Conservation (phyloP, 2,888 invertebrate species). For the Conistra vaccinii region DNA sequence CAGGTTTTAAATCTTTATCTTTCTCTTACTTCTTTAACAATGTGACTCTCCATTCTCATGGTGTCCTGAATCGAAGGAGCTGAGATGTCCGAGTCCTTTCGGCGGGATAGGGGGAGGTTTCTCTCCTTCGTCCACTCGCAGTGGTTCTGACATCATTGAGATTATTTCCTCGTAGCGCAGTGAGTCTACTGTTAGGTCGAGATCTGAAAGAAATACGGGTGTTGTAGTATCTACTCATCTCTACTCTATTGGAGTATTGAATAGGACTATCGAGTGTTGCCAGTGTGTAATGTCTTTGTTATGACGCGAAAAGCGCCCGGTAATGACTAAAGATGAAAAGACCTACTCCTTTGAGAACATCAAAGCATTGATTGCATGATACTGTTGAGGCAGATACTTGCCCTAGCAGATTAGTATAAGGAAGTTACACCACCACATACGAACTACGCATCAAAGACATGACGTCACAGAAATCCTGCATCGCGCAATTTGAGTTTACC, state of each 20-base stretch:
- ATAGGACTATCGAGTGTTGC: too few species aligned
- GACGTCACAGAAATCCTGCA: too few species aligned
- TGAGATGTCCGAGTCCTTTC: conserved; percentile 86
- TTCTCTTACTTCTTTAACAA: conserved; percentile 72
- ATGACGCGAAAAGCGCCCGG: too few species aligned
- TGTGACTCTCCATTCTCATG: conserved; percentile 87
- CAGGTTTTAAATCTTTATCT: neutral
- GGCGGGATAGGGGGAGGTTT: conserved; percentile 88
- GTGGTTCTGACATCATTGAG: conserved; percentile 86
- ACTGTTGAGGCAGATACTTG: too few species aligned
- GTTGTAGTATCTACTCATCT: neutral
- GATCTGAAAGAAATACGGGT: conserved; percentile 72
- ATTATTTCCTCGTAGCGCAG: conserved; percentile 88
- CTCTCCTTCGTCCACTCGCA: conserved; percentile 84
- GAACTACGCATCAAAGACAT: too few species aligned
- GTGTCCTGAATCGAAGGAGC: conserved; percentile 87
- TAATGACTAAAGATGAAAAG: neutral
- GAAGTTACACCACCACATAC: too few species aligned
- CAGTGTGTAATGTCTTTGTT: too few species aligned
- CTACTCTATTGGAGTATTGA: neutral
- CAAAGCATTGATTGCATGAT: too few species aligned
- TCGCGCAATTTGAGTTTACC: too few species aligned
- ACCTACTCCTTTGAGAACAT: neutral
- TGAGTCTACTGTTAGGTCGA: conserved; percentile 85
- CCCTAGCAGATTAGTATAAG: neutral